Percentiles rank a stretch among this genome's conserved stretches.
phyloP scores from a whole-genome alignment of 2,888 invertebrate genomes.

The Smittia sp. region DNA sequence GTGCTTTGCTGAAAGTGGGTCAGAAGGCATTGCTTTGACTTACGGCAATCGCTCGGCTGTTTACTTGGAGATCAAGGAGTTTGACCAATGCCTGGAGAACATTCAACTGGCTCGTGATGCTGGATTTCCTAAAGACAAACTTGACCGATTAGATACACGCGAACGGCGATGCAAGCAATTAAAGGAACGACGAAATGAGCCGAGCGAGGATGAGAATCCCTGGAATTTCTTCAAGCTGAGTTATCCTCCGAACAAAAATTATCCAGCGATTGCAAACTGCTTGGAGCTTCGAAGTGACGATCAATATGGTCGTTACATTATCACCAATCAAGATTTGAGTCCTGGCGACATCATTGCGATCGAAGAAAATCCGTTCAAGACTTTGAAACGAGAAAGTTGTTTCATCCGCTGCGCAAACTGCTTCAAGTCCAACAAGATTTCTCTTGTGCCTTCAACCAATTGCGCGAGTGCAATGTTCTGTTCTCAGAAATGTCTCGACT shows the following conservation, averaged over 20 bases:
- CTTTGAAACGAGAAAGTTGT: constrained; percentile 52
- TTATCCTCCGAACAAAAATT: constrained; percentile 45
- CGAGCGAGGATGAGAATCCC: not conserved
- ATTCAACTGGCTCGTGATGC: constrained; percentile 68
- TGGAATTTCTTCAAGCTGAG: constrained; percentile 41
- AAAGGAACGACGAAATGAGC: no score
- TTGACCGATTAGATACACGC: constrained; percentile 61
- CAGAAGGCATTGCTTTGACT: constrained; percentile 44
- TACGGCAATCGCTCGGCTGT: constrained; percentile 66
- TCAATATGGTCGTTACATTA: constrained; percentile 67
- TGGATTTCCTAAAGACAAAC: constrained; percentile 57
- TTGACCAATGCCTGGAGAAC: constrained; percentile 66
- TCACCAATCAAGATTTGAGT: constrained; percentile 64
- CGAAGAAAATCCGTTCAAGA: constrained; percentile 70
- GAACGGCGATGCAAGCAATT: constrained; percentile 56
- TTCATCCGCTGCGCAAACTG: constrained; percentile 53
- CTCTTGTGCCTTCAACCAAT: constrained; percentile 51
- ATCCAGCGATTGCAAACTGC: constrained; percentile 63
- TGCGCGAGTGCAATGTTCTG: constrained; percentile 54
- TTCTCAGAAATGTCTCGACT: constrained; percentile 50
- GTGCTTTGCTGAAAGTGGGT: constrained; percentile 58
- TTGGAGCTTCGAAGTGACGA: constrained; percentile 59
- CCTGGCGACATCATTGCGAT: constrained; percentile 74
- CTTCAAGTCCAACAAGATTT: constrained; percentile 50
- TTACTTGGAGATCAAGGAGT: constrained; percentile 63